A percentile compares a stretch with the other conserved stretches of the same genome.
Conservation (phyloP, 2,888 invertebrate genomes). For the Melanophora roralis region DNA sequence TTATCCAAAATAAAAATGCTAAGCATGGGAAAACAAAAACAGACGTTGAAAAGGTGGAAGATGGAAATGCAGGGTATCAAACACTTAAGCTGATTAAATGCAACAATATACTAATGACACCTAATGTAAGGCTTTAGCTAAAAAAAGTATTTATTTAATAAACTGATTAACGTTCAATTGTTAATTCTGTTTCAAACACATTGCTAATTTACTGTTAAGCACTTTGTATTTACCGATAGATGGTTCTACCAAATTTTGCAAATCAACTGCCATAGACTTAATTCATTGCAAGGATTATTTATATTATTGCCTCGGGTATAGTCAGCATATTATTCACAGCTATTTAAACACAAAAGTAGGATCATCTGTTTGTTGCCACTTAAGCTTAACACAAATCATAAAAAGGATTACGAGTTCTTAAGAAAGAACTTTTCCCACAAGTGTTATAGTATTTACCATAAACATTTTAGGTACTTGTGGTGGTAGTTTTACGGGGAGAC, state of each 20-base stretch:
- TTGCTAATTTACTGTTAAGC: not conserved
- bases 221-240: not conserved
- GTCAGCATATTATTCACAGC: not conserved
- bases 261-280: not conserved
- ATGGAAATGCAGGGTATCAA: not conserved
- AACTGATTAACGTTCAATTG: too few relatives aligned
- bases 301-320: not conserved
- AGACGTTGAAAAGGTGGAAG: not conserved
- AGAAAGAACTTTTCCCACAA: too few relatives aligned
- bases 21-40: not conserved
- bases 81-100: slow-evolving; percentile 22
- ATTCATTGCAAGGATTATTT: not conserved
- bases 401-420: slow-evolving; percentile 22
- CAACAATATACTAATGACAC: slow-evolving; percentile 39
- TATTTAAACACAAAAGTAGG: not conserved
- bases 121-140: slow-evolving; percentile 41
- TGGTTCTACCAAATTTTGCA: not conserved
- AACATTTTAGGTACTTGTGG: too few relatives aligned
- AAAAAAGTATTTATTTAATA: slow-evolving; percentile 48
- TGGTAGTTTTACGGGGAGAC: too few relatives aligned
- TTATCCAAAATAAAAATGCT: not conserved
- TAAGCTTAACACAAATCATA: slow-evolving; percentile 28
- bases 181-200: not conserved
- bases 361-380: slow-evolving; percentile 26
- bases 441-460: too few relatives aligned